These are phyloP conservation scores for Petrocephalus schoutedeni DNA, from an alignment of 2,797 vertebrate genomes.

Conservation along the genomic window DNA sequence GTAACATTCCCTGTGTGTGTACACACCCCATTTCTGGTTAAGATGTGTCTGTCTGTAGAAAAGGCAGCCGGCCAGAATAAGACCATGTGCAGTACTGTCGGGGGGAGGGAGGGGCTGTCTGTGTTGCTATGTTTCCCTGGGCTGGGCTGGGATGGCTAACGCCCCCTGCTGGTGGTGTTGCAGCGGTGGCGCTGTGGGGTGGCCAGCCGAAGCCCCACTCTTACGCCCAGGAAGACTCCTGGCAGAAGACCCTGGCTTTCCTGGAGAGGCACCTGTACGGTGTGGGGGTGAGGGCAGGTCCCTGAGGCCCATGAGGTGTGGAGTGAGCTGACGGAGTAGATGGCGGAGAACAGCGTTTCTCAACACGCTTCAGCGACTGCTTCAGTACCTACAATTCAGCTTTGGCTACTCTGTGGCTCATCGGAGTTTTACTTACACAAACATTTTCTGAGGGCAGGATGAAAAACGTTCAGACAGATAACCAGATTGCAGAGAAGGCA, in stretches of 20 bases:
- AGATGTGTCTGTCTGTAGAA: neutral
- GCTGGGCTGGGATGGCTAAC: neutral
- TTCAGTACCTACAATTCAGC: neutral
- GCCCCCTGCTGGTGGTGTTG: conserved; percentile 11
- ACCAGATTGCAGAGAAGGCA: too few species aligned
- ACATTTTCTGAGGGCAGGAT: too few species aligned
- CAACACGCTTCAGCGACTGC: neutral
- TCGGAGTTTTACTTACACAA: too few species aligned
- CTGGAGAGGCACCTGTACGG: neutral
- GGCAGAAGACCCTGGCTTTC: neutral
- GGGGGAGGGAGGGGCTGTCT: neutral
- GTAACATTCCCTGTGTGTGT: neutral
- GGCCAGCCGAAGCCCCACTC: conserved; percentile 49
- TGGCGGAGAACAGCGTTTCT: neutral
- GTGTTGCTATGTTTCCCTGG: neutral
- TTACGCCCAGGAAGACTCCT: conserved; percentile 60
- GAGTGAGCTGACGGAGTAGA: neutral
- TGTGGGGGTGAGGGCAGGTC: neutral
- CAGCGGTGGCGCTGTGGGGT: conserved; percentile 59
- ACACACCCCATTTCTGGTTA: neutral
- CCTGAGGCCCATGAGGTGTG: neutral
- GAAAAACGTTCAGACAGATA: too few species aligned
- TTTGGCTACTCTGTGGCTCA: neutral
- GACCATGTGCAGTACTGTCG: neutral
- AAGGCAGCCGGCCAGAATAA: neutral